phyloP scores from a whole-genome alignment of 64 coral and sea anemone species.

The Orbicella faveolata region DNA sequence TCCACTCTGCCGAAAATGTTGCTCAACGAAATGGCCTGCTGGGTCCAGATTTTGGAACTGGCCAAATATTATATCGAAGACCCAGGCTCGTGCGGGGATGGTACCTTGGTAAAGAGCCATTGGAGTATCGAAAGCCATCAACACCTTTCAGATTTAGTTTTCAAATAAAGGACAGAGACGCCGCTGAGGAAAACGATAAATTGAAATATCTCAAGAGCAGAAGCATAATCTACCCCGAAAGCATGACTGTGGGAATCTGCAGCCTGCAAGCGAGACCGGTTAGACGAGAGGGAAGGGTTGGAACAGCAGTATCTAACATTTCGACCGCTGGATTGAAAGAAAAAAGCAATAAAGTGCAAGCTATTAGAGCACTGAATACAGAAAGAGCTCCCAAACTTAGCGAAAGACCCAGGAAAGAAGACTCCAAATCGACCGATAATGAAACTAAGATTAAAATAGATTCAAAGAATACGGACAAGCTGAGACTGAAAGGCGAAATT shows the following conservation, averaged over 20 bases:
- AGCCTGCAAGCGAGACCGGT: slow-evolving; percentile 12
- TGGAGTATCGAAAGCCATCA: background rate
- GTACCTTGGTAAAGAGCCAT: slow-evolving; percentile 28
- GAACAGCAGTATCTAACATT: background rate
- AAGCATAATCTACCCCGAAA: background rate
- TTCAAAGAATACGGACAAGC: background rate
- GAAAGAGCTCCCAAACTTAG: too few relatives aligned
- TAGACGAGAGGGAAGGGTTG: background rate
- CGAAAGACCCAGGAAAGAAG: background rate
- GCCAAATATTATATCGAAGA: background rate
- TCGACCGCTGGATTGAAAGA: background rate
- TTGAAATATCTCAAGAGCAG: background rate
- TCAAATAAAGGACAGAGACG: background rate
- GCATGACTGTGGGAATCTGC: slow-evolving; percentile 10
- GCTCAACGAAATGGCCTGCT: background rate
- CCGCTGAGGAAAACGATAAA: background rate
- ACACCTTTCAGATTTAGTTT: slow-evolving; percentile 33
- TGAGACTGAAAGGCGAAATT: background rate
- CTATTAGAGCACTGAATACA: background rate
- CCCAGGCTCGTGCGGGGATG: slow-evolving; percentile 29
- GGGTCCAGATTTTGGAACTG: background rate
- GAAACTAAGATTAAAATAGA: background rate
- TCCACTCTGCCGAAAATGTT: too few relatives aligned
- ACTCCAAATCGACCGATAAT: background rate
- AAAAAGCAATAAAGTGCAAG: background rate